Conservation (phyloP, 2,797 vertebrate species). For the Enteromius argenteus region DNA sequence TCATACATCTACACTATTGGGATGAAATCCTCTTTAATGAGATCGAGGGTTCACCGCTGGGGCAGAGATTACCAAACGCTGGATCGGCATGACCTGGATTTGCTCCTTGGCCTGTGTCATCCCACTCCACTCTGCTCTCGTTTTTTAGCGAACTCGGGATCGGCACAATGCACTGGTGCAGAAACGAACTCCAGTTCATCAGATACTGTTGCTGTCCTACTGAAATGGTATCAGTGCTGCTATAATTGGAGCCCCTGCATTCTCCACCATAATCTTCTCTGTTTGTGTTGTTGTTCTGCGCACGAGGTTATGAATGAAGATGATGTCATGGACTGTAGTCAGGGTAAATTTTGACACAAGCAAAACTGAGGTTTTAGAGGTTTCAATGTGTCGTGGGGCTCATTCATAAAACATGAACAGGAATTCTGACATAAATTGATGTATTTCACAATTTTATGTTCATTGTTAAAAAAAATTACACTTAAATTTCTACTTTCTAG, state of each 20-base stretch:
- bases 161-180: not conserved
- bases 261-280: not conserved
- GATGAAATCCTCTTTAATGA: slow-evolving; percentile 85
- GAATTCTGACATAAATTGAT: not conserved
- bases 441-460: not conserved
- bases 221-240: not conserved
- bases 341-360: not conserved
- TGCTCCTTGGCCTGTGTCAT: slow-evolving; percentile 62
- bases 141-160: not conserved
- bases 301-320: not conserved
- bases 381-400: no score
- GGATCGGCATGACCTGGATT: slow-evolving; percentile 81
- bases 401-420: no score
- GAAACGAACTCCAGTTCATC: not conserved
- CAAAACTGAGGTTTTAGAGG: no score
- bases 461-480: not conserved
- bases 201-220: not conserved
- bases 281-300: not conserved
- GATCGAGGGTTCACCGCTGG: slow-evolving; percentile 81
- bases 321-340: not conserved
- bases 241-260: not conserved
- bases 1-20: slow-evolving; percentile 81
- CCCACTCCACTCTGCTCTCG: slow-evolving; percentile 36
- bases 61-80: slow-evolving; percentile 77
- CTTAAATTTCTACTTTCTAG: not conserved